Conservation (phyloP, 2,888 invertebrate genomes). For the Drosophila pseudotakahashii region DNA sequence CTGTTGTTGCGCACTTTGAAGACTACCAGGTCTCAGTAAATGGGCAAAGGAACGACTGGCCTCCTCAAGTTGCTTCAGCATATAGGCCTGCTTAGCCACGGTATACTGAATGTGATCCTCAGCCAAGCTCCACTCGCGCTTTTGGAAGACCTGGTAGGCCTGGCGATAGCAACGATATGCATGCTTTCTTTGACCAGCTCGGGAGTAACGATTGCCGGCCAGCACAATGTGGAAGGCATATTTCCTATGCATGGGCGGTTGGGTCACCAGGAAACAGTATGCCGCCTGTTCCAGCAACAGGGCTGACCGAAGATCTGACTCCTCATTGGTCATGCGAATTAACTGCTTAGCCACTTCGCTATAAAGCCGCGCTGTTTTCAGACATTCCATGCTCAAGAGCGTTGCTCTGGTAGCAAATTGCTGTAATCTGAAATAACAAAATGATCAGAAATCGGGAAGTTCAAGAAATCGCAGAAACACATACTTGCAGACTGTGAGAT, state of each 20-base stretch:
- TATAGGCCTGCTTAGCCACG: conserved; percentile 94
- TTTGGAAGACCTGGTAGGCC: conserved; percentile 91
- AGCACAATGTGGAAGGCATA: conserved; percentile 98
- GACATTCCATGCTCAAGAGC: conserved; percentile 93
- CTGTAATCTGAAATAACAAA: conserved; percentile 87
- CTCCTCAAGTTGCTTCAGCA: conserved; percentile 89
- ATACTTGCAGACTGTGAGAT: conserved; percentile 95
- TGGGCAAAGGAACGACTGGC: conserved; percentile 91
- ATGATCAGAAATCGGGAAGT: conserved; percentile 10
- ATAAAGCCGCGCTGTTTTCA: conserved; percentile 91
- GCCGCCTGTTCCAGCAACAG: conserved; percentile 97
- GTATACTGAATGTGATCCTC: conserved; percentile 98
- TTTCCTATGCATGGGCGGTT: conserved; percentile 92
- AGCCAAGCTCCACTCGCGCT: conserved; percentile 94
- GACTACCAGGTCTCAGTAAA: conserved; percentile 89
- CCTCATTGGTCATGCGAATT: conserved; percentile 98
- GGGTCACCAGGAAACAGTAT: conserved; percentile 91
- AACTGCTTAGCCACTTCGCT: conserved; percentile 98
- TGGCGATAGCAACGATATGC: conserved; percentile 96
- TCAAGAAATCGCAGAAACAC: conserved; percentile 47
- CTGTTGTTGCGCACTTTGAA: conserved; percentile 90
- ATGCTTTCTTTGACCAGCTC: conserved; percentile 96
- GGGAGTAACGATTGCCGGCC: conserved; percentile 97
- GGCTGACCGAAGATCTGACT: conserved; percentile 97
- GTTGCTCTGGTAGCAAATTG: conserved; percentile 97